Base-by-base conservation (phyloP, 2,797 vertebrate species). In the Lutjanus campechanus region DNA sequence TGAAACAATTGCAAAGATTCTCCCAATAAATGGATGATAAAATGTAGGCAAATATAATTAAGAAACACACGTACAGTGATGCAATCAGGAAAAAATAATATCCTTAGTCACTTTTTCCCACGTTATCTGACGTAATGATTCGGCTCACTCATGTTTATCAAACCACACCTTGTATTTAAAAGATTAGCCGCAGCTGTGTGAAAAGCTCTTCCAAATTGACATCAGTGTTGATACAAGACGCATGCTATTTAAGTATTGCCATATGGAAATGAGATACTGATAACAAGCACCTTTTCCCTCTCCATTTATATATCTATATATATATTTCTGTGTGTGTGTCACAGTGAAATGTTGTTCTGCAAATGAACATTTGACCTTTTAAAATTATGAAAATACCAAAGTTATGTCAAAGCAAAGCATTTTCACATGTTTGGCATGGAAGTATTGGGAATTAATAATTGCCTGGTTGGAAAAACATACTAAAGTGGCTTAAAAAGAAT, bases 81-180 rank as follows among this genome's bases (percentile, higher is more conserved):
- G 13, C 11, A 40, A 43, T 8, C 2, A 51, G n/a, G 1, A 19
- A 50, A 46, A 46, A 54, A 36, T 36, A 5, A n/a, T 69, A 1
- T 16, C 11, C 2, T 54, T 7, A 50, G 63, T 25, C 11, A 64
- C 5, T 20, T 0, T 36, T 71, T 36, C 20, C 36, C 9, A 66
- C 59, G 1, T 47, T 50, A 51, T 56, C 47, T 69, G 19, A 68
- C 15, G 25, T 72, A 59, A 58, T 63, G 36, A 61, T 81, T 68
- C 13, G 1, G 41, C 54, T 85, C 19, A 53, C n/a, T 76, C 0
- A 1, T 82, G 55, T 19, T 82, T 56, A 40, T 60, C n/a, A 19
- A 76, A 76, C 64, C 58, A 65, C 61, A 77, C 51, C 68, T 47
- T 68, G 10, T 19, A 22, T 58, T 76, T 79, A 55, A 58, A 72